Conservation (phyloP, 2,797 vertebrate genomes). For the Zalophus californianus region DNA sequence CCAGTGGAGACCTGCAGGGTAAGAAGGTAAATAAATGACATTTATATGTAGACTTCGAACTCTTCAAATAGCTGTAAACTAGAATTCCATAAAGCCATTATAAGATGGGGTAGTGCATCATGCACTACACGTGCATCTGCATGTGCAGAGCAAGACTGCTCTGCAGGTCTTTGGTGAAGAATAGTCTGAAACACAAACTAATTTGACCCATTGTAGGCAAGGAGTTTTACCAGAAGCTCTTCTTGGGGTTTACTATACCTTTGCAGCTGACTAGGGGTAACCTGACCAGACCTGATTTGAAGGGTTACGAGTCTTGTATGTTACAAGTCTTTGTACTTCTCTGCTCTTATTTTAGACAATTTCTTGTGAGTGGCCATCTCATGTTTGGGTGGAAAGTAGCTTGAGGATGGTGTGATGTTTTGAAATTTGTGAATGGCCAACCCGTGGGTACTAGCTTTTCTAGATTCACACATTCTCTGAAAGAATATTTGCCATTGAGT, state of each 20-base stretch:
- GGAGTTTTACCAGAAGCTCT: not conserved
- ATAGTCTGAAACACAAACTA: not conserved
- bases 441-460: not conserved
- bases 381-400: not conserved
- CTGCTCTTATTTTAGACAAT: not conserved
- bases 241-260: not conserved
- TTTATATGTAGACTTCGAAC: not conserved
- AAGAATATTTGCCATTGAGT: not conserved
- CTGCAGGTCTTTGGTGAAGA: not conserved
- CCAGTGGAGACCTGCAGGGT: not conserved
- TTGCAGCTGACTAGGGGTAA: not conserved
- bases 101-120: not conserved
- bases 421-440: not conserved
- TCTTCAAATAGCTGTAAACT: not conserved
- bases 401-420: not conserved
- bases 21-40: not conserved
- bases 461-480: not conserved
- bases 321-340: not conserved
- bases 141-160: not conserved
- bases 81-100: not conserved
- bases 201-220: not conserved
- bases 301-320: not conserved
- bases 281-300: not conserved
- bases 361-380: not conserved
- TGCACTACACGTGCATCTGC: too few relatives aligned